Conservation (phyloP, 2,797 vertebrate species). For the Liasis olivaceus region DNA sequence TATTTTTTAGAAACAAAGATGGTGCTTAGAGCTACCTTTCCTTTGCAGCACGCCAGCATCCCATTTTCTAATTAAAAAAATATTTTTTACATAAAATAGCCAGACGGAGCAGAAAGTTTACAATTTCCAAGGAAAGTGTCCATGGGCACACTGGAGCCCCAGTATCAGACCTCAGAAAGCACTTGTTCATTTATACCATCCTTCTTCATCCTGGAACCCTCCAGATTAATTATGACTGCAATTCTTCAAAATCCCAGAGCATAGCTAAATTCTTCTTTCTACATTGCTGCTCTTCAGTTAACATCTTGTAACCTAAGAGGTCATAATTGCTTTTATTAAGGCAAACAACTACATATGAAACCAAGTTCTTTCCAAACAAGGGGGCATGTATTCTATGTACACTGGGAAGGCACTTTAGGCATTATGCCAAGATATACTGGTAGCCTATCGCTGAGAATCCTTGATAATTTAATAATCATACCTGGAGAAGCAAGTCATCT, state of each 20-base stretch:
- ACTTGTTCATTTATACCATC: no score
- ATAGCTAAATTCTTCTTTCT: not conserved
- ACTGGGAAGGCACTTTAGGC: not conserved
- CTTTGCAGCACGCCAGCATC: not conserved
- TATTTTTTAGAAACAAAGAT: not conserved
- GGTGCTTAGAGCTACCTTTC: not conserved
- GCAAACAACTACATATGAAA: conserved; percentile 19
- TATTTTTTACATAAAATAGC: no score
- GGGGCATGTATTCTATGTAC: not conserved
- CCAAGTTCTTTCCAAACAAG: not conserved
- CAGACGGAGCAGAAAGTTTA: no score
- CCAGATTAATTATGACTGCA: no score
- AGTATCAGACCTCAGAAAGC: no score
- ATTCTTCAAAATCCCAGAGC: no score
- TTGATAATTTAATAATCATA: not conserved
- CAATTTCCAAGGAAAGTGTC: no score
- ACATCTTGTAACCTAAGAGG: not conserved
- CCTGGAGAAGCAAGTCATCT: not conserved
- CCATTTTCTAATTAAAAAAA: not conserved
- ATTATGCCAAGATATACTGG: not conserved
- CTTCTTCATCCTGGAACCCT: no score
- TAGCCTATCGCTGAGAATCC: not conserved
- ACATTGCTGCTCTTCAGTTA: not conserved
- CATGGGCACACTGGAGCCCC: no score
- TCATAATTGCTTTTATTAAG: not conserved